Evolutionary conservation across 1,140 invertebrate genomes (phyloP).

Genomic region (Atta cephalotes): DNA sequence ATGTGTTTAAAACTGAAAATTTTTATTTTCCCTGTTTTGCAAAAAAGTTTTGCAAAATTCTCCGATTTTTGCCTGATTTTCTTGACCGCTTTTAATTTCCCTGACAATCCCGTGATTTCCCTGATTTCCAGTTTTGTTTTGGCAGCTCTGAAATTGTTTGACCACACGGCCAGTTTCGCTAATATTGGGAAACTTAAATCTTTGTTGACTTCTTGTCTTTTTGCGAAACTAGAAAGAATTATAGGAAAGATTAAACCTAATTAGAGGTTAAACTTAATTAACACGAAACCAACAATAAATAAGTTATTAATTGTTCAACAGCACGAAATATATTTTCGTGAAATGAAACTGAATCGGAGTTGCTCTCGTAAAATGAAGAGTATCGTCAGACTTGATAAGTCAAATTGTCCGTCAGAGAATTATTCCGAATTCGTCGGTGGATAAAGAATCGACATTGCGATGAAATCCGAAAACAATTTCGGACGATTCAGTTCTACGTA

Average conservation of each 20-base stretch:
- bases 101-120: no score
- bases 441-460: constrained; percentile 18
- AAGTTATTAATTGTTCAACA: not conserved
- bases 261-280: constrained; percentile 20
- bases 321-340: not conserved
- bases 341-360: not conserved
- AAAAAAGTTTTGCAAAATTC: no score
- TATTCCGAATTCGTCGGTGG: not conserved
- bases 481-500: constrained; percentile 1
- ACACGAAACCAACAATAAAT: constrained; percentile 3
- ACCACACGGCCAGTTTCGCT: constrained; percentile 3
- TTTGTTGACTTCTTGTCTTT: constrained; percentile 32
- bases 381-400: constrained; percentile 1
- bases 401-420: not conserved
- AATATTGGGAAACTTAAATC: constrained; percentile 10
- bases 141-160: not conserved
- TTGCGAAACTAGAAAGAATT: not conserved
- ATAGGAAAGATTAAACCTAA: not conserved
- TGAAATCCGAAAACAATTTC: constrained; percentile 52
- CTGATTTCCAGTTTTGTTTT: no score
- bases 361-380: not conserved
- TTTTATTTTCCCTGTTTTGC: no score
- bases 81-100: no score
- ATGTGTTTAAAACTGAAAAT: no score
- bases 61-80: no score